Base-by-base conservation (phyloP, 2,797 vertebrate genomes). In the Crossoptilon crossoptilon region DNA sequence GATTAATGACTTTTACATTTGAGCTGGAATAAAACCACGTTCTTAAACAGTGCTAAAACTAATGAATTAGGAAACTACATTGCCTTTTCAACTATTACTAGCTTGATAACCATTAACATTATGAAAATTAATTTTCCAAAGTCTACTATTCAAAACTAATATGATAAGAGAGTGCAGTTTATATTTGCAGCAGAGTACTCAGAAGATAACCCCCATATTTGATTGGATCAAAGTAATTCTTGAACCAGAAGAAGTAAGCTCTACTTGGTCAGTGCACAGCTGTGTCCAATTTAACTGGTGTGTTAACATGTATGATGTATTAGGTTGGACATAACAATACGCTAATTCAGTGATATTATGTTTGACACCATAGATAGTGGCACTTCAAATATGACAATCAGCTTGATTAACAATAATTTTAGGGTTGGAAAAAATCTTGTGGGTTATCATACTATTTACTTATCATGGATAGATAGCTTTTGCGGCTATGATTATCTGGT, bases 31-130 rank as follows among this genome's bases (percentile, higher is more conserved):
- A 95, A 97, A 56, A 93, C 15, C 26, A 27, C 95, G 82, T 88
- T 97, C 89, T 87, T 94, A 91, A 97, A 95, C 33, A 77, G 60
- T 37, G 31, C 92, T 96, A 93, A 95, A 82, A 26, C 29, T n/a
- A 80, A 84, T 81, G 88, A 96, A 96, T 95, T 46, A 92, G 67
- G 90, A 92, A 83, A 92, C 55, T 87, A 31, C 29, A 84, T 96
- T 92, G n/a, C 84, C 85, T 96, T 93, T 84, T 74, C 76, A 93
- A 89, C 49, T 79, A 92, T 53, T 33, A 91, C 76, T 19, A 91
- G 37, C 95, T 93, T 89, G 71, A 88, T 73, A 96, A 96, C 84
- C 35, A 84, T 62, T 27, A 77, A 39, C 4, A 39, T 33, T 88
- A 66, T 76, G 46, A 90, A 87, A 5, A 2, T 3, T 3, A 0